A percentile compares a stretch with the other conserved stretches of the same genome.
Conservation (phyloP, 2,888 invertebrate species). For the Agonum fuliginosum region DNA sequence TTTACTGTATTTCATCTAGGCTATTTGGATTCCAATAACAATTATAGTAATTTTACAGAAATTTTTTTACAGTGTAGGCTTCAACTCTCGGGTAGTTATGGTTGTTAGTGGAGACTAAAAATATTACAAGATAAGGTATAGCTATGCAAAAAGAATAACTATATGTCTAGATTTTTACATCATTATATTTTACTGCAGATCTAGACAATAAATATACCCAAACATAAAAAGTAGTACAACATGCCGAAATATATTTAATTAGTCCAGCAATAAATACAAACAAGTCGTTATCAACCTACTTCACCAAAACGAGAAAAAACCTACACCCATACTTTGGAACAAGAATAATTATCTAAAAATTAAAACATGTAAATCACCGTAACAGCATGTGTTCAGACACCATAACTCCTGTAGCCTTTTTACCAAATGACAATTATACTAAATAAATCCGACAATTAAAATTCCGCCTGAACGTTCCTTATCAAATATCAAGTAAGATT, state of each 20-base stretch:
- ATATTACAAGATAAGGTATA: no score
- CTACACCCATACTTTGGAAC: slow-evolving; percentile 23
- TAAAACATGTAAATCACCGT: slow-evolving; percentile 45
- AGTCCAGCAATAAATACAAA: slow-evolving; percentile 29
- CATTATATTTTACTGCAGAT: slow-evolving; percentile 19
- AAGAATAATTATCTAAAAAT: slow-evolving; percentile 49
- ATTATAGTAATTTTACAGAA: no score
- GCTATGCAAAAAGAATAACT: no score
- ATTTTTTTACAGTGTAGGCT: no score
- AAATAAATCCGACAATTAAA: slow-evolving; percentile 41
- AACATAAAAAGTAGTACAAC: slow-evolving; percentile 6
- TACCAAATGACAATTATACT: slow-evolving; percentile 42
- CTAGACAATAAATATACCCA: slow-evolving; percentile 15
- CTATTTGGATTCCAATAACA: no score
- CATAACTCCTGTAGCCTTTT: slow-evolving; percentile 7
- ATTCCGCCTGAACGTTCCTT: slow-evolving; percentile 11
- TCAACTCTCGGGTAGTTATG: no score
- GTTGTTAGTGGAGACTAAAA: no score
- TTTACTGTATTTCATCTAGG: no score
- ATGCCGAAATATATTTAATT: slow-evolving; percentile 36
- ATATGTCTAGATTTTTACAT: slow-evolving; percentile 30
- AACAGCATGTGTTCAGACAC: slow-evolving; percentile 32
- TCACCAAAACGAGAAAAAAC: slow-evolving; percentile 31
- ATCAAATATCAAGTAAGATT: slow-evolving; percentile 36
- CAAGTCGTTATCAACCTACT: slow-evolving; percentile 3